A percentile compares a stretch with the other conserved stretches of the same genome.
Conservation (phyloP, 2,888 invertebrate species). For the Heptascelio sp. region DNA sequence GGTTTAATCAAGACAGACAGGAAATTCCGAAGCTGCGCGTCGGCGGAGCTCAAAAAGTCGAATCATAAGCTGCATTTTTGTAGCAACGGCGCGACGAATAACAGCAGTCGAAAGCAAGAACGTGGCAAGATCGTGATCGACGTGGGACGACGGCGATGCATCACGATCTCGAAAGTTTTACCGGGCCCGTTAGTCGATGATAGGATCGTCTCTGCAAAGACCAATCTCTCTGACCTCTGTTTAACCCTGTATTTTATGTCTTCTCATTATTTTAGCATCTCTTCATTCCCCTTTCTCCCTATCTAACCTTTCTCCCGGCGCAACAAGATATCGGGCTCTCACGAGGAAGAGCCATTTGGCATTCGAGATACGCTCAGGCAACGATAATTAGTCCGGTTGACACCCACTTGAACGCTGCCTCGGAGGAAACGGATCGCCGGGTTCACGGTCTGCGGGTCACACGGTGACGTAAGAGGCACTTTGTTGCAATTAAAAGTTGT, state of each 20-base stretch:
- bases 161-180: conserved; percentile 83
- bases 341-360: conserved; percentile 73
- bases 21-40: conserved; percentile 71
- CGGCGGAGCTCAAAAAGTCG: conserved; percentile 56
- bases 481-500: conserved; percentile 73
- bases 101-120: conserved; percentile 70
- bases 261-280: conserved; percentile 72
- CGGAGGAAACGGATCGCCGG: conserved; percentile 69
- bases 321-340: conserved; percentile 63
- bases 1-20: conserved; percentile 77
- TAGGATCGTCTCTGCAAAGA: conserved; percentile 79
- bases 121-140: conserved; percentile 79
- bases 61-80: conserved; percentile 67
- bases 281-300: conserved; percentile 72
- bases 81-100: conserved; percentile 70
- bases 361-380: conserved; percentile 68
- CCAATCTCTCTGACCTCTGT: conserved; percentile 74
- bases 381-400: conserved; percentile 73
- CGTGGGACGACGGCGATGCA: conserved; percentile 77
- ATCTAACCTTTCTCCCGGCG: conserved; percentile 63
- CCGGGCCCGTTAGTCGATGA: conserved; percentile 81
- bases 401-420: conserved; percentile 66
- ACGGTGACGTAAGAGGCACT: conserved; percentile 66
- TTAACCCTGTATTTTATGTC: conserved; percentile 70
- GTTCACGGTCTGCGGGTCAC: conserved; percentile 71